phyloP scores from a whole-genome alignment of 2,888 invertebrate genomes.

The Orchesella flavescens region DNA sequence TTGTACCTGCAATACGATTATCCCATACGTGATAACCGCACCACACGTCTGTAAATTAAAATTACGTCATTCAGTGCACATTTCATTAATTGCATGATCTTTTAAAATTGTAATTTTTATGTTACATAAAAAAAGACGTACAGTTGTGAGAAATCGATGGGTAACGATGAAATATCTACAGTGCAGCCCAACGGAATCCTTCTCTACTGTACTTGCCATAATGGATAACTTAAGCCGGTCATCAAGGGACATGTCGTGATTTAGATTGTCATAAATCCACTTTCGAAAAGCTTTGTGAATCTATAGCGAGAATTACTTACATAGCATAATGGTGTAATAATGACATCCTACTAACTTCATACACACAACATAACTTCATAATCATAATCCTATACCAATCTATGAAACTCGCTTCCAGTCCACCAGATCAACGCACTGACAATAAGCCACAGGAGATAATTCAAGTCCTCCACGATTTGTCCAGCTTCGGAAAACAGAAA shows the following conservation, averaged over 20 bases:
- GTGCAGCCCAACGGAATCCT: constrained; percentile 39
- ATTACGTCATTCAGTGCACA: neutral
- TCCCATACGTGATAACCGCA: constrained; percentile 50
- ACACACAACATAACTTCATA: neutral
- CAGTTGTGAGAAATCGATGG: constrained; percentile 48
- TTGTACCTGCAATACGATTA: constrained; percentile 49
- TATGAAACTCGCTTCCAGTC: constrained; percentile 51
- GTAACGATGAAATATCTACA: constrained; percentile 51
- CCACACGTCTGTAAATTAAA: constrained; percentile 42
- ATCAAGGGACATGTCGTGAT: constrained; percentile 20
- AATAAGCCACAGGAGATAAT: constrained; percentile 49
- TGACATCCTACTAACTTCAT: neutral
- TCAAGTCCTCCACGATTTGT: constrained; percentile 44
- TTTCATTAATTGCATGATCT: neutral
- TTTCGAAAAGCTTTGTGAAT: constrained; percentile 32
- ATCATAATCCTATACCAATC: constrained; percentile 16
- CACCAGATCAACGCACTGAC: constrained; percentile 52
- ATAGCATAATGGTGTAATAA: neutral
- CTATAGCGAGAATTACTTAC: neutral
- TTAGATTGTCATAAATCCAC: constrained; percentile 34
- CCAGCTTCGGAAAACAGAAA: constrained; percentile 45
- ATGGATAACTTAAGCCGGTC: constrained; percentile 42
- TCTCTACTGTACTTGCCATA: constrained; percentile 37
- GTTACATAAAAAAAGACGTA: neutral
- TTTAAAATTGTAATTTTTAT: neutral